A percentile compares a stretch with the other conserved stretches of the same genome.
phyloP scores from a whole-genome alignment of 2,113 vertebrate genomes.

The Ictidomys tridecemlineatus region DNA sequence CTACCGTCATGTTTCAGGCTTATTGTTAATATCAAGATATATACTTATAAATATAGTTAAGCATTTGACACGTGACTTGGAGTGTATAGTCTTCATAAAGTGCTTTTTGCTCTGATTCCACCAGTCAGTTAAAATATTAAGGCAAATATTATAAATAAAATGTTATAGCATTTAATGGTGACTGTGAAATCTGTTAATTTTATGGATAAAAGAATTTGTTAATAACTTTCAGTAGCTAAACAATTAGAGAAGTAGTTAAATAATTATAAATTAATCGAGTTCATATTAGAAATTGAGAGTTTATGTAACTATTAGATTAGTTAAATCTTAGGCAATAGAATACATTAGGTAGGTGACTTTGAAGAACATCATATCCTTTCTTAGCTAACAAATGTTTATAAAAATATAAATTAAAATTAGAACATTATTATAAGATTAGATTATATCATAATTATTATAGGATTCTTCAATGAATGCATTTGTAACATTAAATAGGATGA shows the following conservation, averaged over 20 bases:
- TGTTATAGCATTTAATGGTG: not conserved
- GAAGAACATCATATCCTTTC: not conserved
- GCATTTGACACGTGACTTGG: not conserved
- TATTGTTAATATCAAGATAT: constrained; percentile 16
- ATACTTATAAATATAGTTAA: not conserved
- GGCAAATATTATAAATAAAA: not conserved
- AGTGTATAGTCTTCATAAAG: not conserved
- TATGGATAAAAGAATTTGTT: constrained; percentile 17
- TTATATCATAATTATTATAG: constrained; percentile 20
- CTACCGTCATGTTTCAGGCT: not conserved
- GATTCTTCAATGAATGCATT: not conserved
- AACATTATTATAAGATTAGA: constrained; percentile 36
- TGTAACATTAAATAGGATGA: constrained; percentile 1
- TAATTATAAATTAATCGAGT: not conserved
- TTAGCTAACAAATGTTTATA: constrained; percentile 47
- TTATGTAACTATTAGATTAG: constrained; percentile 13
- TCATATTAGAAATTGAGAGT: not conserved
- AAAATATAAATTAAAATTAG: constrained; percentile 49
- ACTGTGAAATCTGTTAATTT: not conserved
- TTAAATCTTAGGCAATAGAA: constrained; percentile 16
- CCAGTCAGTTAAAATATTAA: not conserved
- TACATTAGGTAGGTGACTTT: not conserved
- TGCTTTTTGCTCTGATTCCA: not conserved
- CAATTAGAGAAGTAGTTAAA: constrained; percentile 14
- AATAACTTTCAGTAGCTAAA: constrained; percentile 26